Evolutionary conservation across 2,888 invertebrate species (phyloP), one percentile per base, ranked within the genome.

Genomic region (Aporophyla lueneburgensis): DNA sequence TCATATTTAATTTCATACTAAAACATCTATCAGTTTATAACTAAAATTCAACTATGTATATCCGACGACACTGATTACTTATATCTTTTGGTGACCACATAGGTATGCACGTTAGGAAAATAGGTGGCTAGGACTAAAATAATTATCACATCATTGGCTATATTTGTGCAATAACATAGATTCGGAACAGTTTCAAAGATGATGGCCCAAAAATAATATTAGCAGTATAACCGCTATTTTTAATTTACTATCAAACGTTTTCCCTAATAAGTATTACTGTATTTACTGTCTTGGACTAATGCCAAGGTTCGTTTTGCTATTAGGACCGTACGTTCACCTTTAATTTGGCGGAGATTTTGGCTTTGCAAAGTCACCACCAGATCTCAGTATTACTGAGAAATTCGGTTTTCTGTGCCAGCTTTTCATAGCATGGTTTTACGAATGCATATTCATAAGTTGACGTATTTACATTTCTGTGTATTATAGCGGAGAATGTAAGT

Each of bases 291-390:
- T 81, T 83, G 83, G 82, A 49, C 12, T 9, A 54, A 14, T 65
- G 85, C 85, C 83, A 77, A 82, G 63, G 68, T 73, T 19, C 19
- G 46, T n/a, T 63, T 59, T 14, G 49, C 56, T 69, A 40, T 63
- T 63, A 68, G 12, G 54, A 53, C 49, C 69, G 82, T 74, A 33
- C 82, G 65, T 85, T 85, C 85, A 81, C 85, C 83, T 85, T 67
- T 65, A 68, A 40, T 59, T 70, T 78, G 66, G 53, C 51, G 49
- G n/a, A 58, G 71, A 67, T 58, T 83, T 78, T 74, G 49, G 27
- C 24, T 33, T 33, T 71, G 66, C 56, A 24, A 40, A 65, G 9
- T 59, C 54, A 46, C 51, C 65, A 63, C 71, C 67, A 43, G 66
- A 74, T 66, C 65, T 72, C n/a, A 12, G 40, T 53, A 27, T 76